Base-by-base conservation (phyloP, 2,888 invertebrate genomes). In the Xanthorhoe spadicearia region DNA sequence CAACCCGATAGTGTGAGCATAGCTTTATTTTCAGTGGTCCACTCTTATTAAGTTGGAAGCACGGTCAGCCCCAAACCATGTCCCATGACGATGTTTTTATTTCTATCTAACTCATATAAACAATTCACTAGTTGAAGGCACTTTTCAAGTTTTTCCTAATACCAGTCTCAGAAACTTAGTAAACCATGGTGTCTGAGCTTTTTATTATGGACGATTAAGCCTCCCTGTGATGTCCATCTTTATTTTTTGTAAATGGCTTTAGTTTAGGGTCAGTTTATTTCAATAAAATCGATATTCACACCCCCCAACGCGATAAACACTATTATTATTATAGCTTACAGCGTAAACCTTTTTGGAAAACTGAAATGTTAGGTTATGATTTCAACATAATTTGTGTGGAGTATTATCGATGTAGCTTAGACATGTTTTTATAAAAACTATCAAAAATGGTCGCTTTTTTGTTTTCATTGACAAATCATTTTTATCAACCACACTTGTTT, bases 241-340 rank as follows among this genome's bases (percentile, higher is more conserved):
- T 78, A 79, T 78, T 76, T 75, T 74, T 74, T 66, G 74, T 70
- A 78, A 76, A 77, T 70, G 68, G 68, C 74, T 76, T 74, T 77
- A 68, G 62, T 74, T 74, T 77, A 74, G 62, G 70, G 68, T 67
- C 61, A 61, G 64, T 73, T 74, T 74, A 67, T 74, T 75, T 76
- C 69, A 74, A 77, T 77, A 79, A 78, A 76, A 79, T 80, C 81
- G 71, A 79, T 75, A 73, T 73, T 68, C 71, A 65, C 71, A 73
- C 73, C 70, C 71, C 72, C 72, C 59, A 64, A 67, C 51, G 71
- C 52, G 69, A 67, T 69, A 69, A 68, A 46, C 49, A 67, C 57
- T 68, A 69, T 71, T 70, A 70, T 71, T 70, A 57, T 72, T 63
- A 70, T 63, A 61, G 69, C 55, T 50, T 61, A 70, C 72, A 70